Percentiles rank a stretch among this genome's conserved stretches.
Conservation (phyloP, 2,797 vertebrate species). For the Chromis chromis region DNA sequence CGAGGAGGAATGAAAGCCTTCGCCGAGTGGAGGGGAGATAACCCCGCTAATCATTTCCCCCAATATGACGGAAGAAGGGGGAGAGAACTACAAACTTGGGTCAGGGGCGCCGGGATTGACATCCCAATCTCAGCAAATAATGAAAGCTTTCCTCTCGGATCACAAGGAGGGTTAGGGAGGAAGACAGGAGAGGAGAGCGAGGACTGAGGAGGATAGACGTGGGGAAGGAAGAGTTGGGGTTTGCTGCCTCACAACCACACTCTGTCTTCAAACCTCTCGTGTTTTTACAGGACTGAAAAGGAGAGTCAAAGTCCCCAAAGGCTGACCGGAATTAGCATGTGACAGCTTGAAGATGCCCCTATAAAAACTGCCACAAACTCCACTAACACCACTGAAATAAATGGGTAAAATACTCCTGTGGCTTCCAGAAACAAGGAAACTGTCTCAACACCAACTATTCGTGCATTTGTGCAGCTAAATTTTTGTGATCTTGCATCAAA, state of each 20-base stretch:
- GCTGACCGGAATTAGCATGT: neutral
- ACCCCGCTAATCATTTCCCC: slow-evolving; percentile 81
- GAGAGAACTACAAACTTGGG: slow-evolving; percentile 79
- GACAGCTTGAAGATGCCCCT: neutral
- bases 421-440: too few species aligned
- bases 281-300: neutral
- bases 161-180: slow-evolving; percentile 65
- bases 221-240: slow-evolving; percentile 50
- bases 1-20: slow-evolving; percentile 69
- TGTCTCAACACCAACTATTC: too few species aligned
- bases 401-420: too few species aligned
- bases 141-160: slow-evolving; percentile 81
- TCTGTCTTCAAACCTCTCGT: slow-evolving; percentile 27
- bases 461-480: too few species aligned
- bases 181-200: slow-evolving; percentile 50
- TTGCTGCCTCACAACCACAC: slow-evolving; percentile 38
- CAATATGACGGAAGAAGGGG: slow-evolving; percentile 67
- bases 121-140: slow-evolving; percentile 86
- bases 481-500: neutral
- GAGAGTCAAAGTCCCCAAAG: neutral
- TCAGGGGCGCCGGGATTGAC: slow-evolving; percentile 81
- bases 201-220: slow-evolving; percentile 30
- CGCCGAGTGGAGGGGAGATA: slow-evolving; percentile 66
- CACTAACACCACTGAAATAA: too few species aligned
- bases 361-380: too few species aligned